Base-by-base conservation (phyloP, 2,888 invertebrate species). In the Agrypnus murinus region DNA sequence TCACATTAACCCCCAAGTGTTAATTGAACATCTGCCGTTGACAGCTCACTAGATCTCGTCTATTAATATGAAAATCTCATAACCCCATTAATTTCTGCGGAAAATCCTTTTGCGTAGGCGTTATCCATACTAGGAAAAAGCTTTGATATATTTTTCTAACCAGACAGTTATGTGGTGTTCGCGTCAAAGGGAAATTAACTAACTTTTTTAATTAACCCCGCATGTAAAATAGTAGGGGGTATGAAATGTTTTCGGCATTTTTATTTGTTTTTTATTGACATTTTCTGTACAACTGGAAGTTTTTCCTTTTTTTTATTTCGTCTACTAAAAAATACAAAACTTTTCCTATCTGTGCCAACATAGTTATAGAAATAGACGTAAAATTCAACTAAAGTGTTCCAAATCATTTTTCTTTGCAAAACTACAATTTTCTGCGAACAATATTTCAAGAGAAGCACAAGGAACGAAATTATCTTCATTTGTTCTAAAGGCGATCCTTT, bases 391-490 rank as follows among this genome's bases (percentile, higher is more conserved):
- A 40, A 25, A 25, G 25, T 25, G n/a, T 12, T 40, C 38, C 4
- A 4, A 14, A 7, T 43, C 15, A 6, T 15, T 43, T 43, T 43
- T 43, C 12, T 43, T 12, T 14, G 2, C 7, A 7, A 14, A 43
- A 43, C n/a, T 19, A 46, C 46, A 19, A 17, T 50, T 50, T 32
- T 14, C 12, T 12, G 5, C 4, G 19, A 32, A 10, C 36, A 55
- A 25, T 25, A 25, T n/a, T 34, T 55, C 55, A n/a, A 36, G 55
- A 36, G 14, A 40, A 12, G 43, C 25, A 15, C 46, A n/a, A 34
- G 53, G 34, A 53, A 34, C 55, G 9, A 55, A 55, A 55, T 55
- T 55, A n/a, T 55, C 55, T 38, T 55, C 55, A 55, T 55, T 55
- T 55, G 55, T 55, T 34, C 36, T 12, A 55, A 55, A 7, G 7